These are phyloP conservation scores for Pseudomyrmex pallidus DNA, from an alignment of 1,140 invertebrate species.

Conservation along the genomic window DNA sequence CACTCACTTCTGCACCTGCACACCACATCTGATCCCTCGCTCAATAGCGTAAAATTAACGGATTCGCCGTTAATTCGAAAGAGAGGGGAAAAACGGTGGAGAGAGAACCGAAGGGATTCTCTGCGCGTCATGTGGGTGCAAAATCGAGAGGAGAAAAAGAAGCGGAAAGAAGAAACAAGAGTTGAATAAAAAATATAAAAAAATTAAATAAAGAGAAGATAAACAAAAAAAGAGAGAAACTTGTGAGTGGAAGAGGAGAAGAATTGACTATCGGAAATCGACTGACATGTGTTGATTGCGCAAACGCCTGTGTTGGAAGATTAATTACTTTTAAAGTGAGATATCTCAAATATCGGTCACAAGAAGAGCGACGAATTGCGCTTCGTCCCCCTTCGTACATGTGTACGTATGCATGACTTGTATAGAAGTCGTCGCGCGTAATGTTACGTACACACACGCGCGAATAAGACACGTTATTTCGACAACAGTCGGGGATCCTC, in stretches of 20 bases:
- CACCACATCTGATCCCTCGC: conserved; percentile 20
- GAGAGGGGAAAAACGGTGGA: neutral
- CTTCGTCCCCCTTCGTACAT: neutral
- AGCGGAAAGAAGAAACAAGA: neutral
- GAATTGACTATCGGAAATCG: neutral
- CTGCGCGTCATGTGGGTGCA: conserved; percentile 4
- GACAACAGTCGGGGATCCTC: too few relatives aligned
- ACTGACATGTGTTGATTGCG: too few relatives aligned
- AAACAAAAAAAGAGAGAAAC: too few relatives aligned
- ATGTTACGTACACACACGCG: too few relatives aligned
- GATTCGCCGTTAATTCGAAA: neutral
- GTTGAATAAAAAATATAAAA: neutral
- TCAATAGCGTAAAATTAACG: conserved; percentile 34
- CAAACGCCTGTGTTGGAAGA: too few relatives aligned
- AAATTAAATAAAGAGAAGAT: neutral
- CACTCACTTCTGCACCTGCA: conserved; percentile 51
- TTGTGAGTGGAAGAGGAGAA: neutral
- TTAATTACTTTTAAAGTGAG: too few relatives aligned
- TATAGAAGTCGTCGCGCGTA: too few relatives aligned
- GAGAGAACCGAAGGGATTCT: neutral
- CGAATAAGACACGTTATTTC: too few relatives aligned
- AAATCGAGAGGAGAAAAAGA: neutral
- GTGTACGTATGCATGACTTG: too few relatives aligned
- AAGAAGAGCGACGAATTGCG: neutral
- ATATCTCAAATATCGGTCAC: neutral